phyloP scores from a whole-genome alignment of 2,797 vertebrate species.

The Protonibea diacanthus region DNA sequence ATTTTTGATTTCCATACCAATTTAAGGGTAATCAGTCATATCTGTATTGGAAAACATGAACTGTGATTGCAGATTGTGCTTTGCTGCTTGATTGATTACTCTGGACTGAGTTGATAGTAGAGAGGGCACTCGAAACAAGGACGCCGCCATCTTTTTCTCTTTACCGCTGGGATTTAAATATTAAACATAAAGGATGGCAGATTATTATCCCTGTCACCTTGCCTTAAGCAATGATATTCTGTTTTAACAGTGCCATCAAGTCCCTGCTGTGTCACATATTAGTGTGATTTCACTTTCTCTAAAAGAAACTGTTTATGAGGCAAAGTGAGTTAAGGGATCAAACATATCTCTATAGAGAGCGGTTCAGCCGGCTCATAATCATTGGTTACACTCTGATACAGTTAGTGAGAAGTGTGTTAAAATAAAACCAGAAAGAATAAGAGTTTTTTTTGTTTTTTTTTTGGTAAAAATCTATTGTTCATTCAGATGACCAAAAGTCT shows the following conservation, averaged over 20 bases:
- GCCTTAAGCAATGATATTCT: slow-evolving; percentile 92
- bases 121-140: slow-evolving; percentile 85
- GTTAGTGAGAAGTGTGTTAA: slow-evolving; percentile 16
- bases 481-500: not conserved
- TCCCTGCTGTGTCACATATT: slow-evolving; percentile 90
- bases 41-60: slow-evolving; percentile 48
- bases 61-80: slow-evolving; percentile 40
- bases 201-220: slow-evolving; percentile 92
- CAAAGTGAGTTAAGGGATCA: slow-evolving; percentile 47
- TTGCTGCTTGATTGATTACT: slow-evolving; percentile 66
- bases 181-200: slow-evolving; percentile 92
- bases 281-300: slow-evolving; percentile 84
- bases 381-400: slow-evolving; percentile 28
- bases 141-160: slow-evolving; percentile 76
- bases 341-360: slow-evolving; percentile 22
- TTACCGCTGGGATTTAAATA: slow-evolving; percentile 86
- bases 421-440: not conserved
- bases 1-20: slow-evolving; percentile 30
- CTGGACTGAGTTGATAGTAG: slow-evolving; percentile 58
- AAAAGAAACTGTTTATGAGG: slow-evolving; percentile 55
- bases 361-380: slow-evolving; percentile 6
- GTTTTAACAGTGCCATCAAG: slow-evolving; percentile 88
- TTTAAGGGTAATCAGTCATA: slow-evolving; percentile 46
- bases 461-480: slow-evolving; percentile 7
- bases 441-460: not conserved